Base-by-base conservation (phyloP, 2,797 vertebrate species). In the Enteromius paludinosus region DNA sequence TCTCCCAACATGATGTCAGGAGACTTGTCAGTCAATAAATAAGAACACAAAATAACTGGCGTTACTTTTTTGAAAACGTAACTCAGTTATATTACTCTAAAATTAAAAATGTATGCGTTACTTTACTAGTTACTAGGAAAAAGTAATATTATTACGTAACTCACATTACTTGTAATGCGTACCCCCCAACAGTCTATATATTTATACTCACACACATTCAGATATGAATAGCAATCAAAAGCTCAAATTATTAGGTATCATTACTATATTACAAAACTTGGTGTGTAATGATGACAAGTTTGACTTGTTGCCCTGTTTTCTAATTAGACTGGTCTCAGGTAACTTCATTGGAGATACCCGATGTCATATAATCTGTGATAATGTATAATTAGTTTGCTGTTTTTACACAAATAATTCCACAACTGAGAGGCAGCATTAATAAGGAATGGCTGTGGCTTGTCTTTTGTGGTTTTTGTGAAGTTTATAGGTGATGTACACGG, bases 401-500 rank as follows among this genome's bases (percentile, higher is more conserved):
- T 79, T 78, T 83, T 47, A 86, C 83, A 81, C 75, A 54, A 81
- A 56, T 78, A 61, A 73, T 41, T 82, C 84, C 79, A 81, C 83
- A 87, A 74, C 71, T 78, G 72, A 83, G 52, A 35, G 64, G 28
- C 72, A 83, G 66, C 33, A 78, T 69, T 85, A 83, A 86, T 76
- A 75, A 65, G 43, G 41, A 56, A 77, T 52, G 70, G 12, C 49
- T 86, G 81, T 71, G 83, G 85, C 80, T 83, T 74, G 80, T 81
- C 76, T 85, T 77, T 81, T 88, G 85, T 85, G 85, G 69, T 85
- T 88, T 79, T 71, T 70, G 1, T 59, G 61, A 71, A 56, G 83
- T 75, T 84, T 84, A 77, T 71, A 83, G 85, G 81, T 85, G 52
- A 75, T 81, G 70, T 43, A 80, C 17, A 25, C n/a, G 82, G 74